Evolutionary conservation across 2,888 invertebrate species (phyloP).

Genomic region (Nomada fucata): DNA sequence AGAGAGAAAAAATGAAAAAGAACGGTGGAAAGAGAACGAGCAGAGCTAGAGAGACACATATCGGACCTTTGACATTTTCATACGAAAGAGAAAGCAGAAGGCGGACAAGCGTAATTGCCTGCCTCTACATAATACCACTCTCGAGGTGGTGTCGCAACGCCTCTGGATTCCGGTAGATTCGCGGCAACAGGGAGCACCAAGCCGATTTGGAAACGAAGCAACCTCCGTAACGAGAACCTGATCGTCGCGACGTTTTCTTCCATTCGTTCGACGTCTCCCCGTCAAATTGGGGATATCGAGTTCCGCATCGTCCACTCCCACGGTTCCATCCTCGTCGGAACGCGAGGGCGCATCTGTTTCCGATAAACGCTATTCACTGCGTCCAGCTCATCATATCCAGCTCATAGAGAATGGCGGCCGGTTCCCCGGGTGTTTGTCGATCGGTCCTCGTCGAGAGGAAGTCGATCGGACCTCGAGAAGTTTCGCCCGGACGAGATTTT

Average conservation of each 20-base stretch:
- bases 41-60: conserved; percentile 51
- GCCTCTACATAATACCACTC: conserved; percentile 61
- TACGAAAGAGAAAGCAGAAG: conserved; percentile 82
- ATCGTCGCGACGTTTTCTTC: conserved; percentile 1
- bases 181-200: conserved; percentile 5
- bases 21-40: not conserved
- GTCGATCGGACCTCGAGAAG: too few species aligned
- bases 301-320: not conserved
- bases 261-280: not conserved
- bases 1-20: not conserved
- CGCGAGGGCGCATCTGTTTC: conserved; percentile 5
- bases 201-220: conserved; percentile 15
- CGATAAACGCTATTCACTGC: conserved; percentile 15
- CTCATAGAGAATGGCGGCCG: not conserved
- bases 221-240: not conserved
- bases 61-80: conserved; percentile 82
- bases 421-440: not conserved
- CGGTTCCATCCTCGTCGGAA: conserved; percentile 19
- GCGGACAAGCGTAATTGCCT: conserved; percentile 79
- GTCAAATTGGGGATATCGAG: conserved; percentile 27
- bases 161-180: conserved; percentile 29
- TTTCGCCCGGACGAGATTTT: not conserved
- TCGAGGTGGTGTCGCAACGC: conserved; percentile 64
- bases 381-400: conserved; percentile 11
- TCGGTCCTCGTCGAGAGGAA: too few species aligned